These are phyloP conservation scores for Enteromius unitaeniatus DNA, from an alignment of 2,797 vertebrate species.

Conservation along the genomic window DNA sequence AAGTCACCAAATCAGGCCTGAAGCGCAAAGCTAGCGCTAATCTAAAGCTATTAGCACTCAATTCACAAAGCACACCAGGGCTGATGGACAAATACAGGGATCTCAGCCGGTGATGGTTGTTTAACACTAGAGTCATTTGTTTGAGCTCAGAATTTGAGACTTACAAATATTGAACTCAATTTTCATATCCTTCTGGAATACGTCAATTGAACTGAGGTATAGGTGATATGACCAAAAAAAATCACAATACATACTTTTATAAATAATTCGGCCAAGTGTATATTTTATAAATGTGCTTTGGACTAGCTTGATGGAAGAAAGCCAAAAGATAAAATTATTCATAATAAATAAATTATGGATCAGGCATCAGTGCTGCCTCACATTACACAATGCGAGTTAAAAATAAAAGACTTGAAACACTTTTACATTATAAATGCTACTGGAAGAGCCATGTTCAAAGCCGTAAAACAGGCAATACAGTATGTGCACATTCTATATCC, in stretches of 20 bases:
- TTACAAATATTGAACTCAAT: background rate
- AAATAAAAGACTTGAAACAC: background rate
- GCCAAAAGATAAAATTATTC: background rate
- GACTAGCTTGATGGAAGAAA: background rate
- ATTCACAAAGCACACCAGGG: conserved; percentile 20
- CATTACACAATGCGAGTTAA: background rate
- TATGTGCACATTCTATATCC: background rate
- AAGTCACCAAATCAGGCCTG: conserved; percentile 49
- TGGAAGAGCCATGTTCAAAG: background rate
- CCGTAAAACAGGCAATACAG: background rate
- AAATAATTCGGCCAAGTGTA: background rate
- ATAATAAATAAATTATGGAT: conserved; percentile 2
- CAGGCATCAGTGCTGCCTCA: background rate
- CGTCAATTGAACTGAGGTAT: background rate
- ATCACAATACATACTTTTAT: background rate
- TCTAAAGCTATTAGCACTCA: conserved; percentile 43
- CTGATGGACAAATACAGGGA: conserved; percentile 30
- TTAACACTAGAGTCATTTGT: background rate
- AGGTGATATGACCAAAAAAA: background rate
- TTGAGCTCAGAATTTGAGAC: background rate
- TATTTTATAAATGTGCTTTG: background rate
- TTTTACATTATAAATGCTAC: conserved; percentile 1
- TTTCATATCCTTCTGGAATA: background rate
- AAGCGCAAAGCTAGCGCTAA: conserved; percentile 29
- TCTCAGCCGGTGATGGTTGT: background rate